A percentile compares a stretch with the other conserved stretches of the same genome.
Conservation (phyloP, 2,797 vertebrate species). For the Knipowitschia caucasica region DNA sequence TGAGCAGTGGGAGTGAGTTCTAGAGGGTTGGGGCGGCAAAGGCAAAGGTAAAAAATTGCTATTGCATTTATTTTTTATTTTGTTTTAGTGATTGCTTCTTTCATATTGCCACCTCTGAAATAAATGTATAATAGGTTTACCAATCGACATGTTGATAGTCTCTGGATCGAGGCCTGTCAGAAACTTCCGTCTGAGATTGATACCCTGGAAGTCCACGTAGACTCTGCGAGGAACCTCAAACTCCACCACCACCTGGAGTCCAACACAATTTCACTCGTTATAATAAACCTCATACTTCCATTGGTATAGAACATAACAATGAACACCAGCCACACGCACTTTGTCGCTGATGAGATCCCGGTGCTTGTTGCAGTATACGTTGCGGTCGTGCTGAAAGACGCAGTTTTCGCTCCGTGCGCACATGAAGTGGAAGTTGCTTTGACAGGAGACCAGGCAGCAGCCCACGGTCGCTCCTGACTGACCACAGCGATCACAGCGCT, state of each 20-base stretch:
- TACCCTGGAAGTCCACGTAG: constrained; percentile 90
- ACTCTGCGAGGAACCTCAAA: constrained; percentile 87
- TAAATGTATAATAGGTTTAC: constrained; percentile 76
- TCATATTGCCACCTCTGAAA: too few species aligned
- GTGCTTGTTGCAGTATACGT: constrained; percentile 88
- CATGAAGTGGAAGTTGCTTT: constrained; percentile 96
- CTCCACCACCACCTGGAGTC: constrained; percentile 73
- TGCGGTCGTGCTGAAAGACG: constrained; percentile 89
- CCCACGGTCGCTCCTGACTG: constrained; percentile 90
- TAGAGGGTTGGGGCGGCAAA: too few species aligned
- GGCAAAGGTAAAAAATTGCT: too few species aligned
- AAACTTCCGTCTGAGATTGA: constrained; percentile 88
- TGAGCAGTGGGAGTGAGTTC: too few species aligned
- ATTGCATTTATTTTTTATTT: too few species aligned
- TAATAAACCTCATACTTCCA: too few species aligned
- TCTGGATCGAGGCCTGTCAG: constrained; percentile 89
- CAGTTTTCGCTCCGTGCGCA: constrained; percentile 86
- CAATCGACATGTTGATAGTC: constrained; percentile 86
- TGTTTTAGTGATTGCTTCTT: too few species aligned
- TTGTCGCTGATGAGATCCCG: constrained; percentile 81
- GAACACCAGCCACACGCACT: constrained; percentile 54
- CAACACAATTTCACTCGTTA: too few species aligned
- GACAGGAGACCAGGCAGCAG: constrained; percentile 87
- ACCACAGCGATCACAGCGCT: constrained; percentile 90
- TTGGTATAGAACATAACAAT: not conserved